phyloP scores from a whole-genome alignment of 1,140 invertebrate species.

The Drosophila murphyi region DNA sequence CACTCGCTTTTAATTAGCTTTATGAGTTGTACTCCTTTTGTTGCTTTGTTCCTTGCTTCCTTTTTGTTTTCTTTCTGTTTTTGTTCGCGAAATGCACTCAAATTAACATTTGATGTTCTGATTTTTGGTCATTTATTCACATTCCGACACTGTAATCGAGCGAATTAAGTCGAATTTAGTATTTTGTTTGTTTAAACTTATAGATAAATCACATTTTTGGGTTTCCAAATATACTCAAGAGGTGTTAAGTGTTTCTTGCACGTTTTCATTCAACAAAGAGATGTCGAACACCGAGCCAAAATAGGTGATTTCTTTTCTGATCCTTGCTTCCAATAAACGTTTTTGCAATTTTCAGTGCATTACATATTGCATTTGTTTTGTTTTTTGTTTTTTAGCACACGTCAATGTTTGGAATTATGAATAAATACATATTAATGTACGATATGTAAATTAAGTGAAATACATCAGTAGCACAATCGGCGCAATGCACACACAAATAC shows the following conservation, averaged over 20 bases:
- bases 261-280: background rate
- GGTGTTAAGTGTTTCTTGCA: background rate
- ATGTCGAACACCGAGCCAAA: no score
- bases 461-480: no score
- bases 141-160: conserved; percentile 37
- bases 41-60: background rate
- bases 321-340: no score
- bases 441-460: no score
- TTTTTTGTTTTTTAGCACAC: background rate
- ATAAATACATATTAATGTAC: no score
- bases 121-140: conserved; percentile 56
- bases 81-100: conserved; percentile 74
- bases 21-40: background rate
- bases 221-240: background rate
- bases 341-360: no score
- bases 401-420: background rate
- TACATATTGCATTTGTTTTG: background rate
- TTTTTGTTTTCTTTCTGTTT: conserved; percentile 26
- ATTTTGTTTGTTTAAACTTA: background rate
- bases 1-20: conserved; percentile 12
- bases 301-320: no score
- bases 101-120: conserved; percentile 65
- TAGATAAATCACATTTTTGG: background rate
- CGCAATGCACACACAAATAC: no score
- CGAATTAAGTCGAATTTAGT: background rate